phyloP scores from a whole-genome alignment of 2,797 vertebrate genomes.

The Sebastes nivosus region DNA sequence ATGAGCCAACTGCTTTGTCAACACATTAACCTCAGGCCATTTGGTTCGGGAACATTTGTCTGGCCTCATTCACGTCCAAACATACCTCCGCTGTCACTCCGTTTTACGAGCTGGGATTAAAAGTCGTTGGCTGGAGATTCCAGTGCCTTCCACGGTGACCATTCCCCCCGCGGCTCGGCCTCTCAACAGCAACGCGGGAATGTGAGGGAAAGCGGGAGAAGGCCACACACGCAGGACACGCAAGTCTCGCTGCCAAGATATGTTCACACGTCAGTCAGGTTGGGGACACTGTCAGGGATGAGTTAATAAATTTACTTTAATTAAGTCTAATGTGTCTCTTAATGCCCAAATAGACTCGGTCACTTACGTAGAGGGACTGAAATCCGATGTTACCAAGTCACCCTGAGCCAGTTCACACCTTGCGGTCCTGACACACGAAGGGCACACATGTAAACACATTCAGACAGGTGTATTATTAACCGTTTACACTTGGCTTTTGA shows the following conservation, averaged over 20 bases:
- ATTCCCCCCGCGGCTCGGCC: conserved; percentile 1
- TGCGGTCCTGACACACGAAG: not conserved
- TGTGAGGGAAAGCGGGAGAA: conserved; percentile 53
- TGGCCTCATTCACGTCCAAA: conserved; percentile 52
- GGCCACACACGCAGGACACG: conserved; percentile 50
- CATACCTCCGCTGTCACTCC: conserved; percentile 68
- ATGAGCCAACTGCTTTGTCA: conserved; percentile 46
- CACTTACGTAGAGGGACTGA: not conserved
- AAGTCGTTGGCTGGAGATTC: conserved; percentile 54
- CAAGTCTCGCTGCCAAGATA: conserved; percentile 12
- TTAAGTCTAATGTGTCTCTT: not conserved
- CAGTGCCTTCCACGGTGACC: conserved; percentile 23
- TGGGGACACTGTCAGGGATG: not conserved
- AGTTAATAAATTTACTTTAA: conserved; percentile 1
- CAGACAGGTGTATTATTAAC: not conserved
- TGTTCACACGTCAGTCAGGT: conserved; percentile 39
- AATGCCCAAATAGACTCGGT: not conserved
- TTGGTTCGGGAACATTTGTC: conserved; percentile 35
- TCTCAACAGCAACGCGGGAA: conserved; percentile 32
- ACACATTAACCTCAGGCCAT: conserved; percentile 49
- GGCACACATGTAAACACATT: not conserved
- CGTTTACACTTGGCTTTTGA: not conserved
- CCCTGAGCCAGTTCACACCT: not conserved
- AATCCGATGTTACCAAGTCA: not conserved
- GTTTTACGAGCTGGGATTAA: conserved; percentile 74